Conservation (phyloP, 2,888 invertebrate genomes). For the Agrotis exclamationis region DNA sequence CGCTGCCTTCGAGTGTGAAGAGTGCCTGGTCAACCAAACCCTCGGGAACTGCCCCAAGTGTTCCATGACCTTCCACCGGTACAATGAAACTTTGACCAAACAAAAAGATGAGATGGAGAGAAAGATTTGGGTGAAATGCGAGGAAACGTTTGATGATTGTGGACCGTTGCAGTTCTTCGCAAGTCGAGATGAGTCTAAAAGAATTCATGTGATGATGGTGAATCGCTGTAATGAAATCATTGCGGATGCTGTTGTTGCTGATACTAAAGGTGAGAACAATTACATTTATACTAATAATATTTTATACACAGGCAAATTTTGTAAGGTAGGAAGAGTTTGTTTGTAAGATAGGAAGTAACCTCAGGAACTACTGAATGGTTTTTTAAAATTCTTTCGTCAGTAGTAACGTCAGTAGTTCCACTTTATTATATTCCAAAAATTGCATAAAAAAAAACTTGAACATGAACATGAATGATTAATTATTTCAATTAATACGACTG, state of each 20-base stretch:
- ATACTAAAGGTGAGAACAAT: constrained; percentile 71
- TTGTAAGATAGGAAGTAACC: too few species aligned
- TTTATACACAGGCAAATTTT: neutral
- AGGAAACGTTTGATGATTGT: constrained; percentile 68
- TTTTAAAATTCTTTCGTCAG: too few species aligned
- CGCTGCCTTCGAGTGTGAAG: constrained; percentile 72
- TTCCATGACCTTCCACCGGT: constrained; percentile 49
- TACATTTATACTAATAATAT: neutral
- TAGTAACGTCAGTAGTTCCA: too few species aligned
- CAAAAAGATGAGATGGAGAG: constrained; percentile 68
- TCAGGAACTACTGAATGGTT: too few species aligned
- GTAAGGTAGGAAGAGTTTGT: too few species aligned
- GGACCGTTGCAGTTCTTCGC: constrained; percentile 72
- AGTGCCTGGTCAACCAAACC: constrained; percentile 72
- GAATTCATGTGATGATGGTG: constrained; percentile 74
- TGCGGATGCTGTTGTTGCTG: constrained; percentile 38
- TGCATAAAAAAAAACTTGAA: too few species aligned
- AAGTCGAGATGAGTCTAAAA: constrained; percentile 67
- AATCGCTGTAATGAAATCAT: constrained; percentile 68
- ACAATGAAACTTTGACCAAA: constrained; percentile 66
- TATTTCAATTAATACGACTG: constrained; percentile 27
- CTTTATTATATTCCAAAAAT: neutral
- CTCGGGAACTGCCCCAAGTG: constrained; percentile 65
- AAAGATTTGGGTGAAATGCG: constrained; percentile 80
- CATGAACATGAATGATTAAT: constrained; percentile 15